These are phyloP conservation scores for Drosophila sp. DNA, from an alignment of 1,140 invertebrate species.

Conservation along the genomic window DNA sequence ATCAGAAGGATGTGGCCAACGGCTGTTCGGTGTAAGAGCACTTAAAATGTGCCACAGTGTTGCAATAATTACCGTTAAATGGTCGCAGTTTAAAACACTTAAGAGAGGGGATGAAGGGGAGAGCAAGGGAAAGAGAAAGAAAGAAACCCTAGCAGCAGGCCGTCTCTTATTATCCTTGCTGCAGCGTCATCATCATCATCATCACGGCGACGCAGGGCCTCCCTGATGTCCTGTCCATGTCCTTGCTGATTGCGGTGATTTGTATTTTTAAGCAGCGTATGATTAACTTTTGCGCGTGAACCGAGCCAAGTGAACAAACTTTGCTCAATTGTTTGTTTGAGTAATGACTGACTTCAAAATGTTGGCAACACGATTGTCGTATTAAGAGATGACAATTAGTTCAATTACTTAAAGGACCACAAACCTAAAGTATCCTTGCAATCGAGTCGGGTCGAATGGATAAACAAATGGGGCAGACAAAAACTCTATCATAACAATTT, in stretches of 20 bases:
- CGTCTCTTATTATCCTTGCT: slow-evolving; percentile 69
- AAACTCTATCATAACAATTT: slow-evolving; percentile 59
- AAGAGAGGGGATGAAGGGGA: slow-evolving; percentile 24
- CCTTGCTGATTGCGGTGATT: slow-evolving; percentile 70
- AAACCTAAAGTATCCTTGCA: neutral
- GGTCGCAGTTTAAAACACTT: slow-evolving; percentile 76
- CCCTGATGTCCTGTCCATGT: slow-evolving; percentile 31
- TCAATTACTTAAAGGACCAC: neutral
- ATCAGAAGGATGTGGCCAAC: slow-evolving; percentile 21
- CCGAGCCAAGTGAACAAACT: slow-evolving; percentile 16
- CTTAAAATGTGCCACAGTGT: slow-evolving; percentile 81
- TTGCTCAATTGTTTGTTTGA: neutral
- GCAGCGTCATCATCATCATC: slow-evolving; percentile 22
- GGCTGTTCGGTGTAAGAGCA: slow-evolving; percentile 39
- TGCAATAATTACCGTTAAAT: slow-evolving; percentile 80
- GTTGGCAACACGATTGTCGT: neutral
- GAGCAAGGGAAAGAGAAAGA: slow-evolving; percentile 10
- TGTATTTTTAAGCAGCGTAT: slow-evolving; percentile 76
- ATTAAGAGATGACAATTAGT: slow-evolving; percentile 11
- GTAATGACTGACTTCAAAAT: neutral
- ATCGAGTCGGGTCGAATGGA: slow-evolving; percentile 15
- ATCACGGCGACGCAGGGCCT: neutral
- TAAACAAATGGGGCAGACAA: slow-evolving; percentile 23
- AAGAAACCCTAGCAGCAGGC: slow-evolving; percentile 51
- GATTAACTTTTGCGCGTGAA: slow-evolving; percentile 62